These are phyloP conservation scores for Cryptocheilus praepositus DNA, from an alignment of 2,888 invertebrate genomes.

Conservation along the genomic window DNA sequence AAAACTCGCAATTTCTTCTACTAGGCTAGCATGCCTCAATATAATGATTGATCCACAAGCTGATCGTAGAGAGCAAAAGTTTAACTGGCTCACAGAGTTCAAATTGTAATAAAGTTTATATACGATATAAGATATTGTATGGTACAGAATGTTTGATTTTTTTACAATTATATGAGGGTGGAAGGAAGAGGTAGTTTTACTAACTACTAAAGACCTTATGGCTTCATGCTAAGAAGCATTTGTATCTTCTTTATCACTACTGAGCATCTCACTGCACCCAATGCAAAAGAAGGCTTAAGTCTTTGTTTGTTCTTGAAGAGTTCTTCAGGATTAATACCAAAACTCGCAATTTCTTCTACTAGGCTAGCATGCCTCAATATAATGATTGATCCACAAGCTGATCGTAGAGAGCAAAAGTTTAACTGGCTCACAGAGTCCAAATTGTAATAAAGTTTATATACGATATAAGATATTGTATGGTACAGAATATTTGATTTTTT, in stretches of 20 bases:
- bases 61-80: conserved; percentile 92
- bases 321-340: conserved; percentile 35
- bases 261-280: background rate
- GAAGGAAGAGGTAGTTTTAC: background rate
- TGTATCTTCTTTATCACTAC: conserved; percentile 9
- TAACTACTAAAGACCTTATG: too few relatives aligned
- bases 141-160: background rate
- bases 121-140: background rate
- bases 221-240: too few relatives aligned
- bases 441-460: too few relatives aligned
- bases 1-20: too few relatives aligned
- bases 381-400: too few relatives aligned
- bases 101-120: conserved; percentile 81
- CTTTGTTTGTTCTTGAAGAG: conserved; percentile 9
- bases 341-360: conserved; percentile 32
- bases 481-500: too few relatives aligned
- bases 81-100: conserved; percentile 94
- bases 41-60: too few relatives aligned
- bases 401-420: too few relatives aligned
- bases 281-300: background rate
- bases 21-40: too few relatives aligned
- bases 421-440: too few relatives aligned
- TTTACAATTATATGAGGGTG: conserved; percentile 1
- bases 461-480: too few relatives aligned
- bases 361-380: too few relatives aligned